phyloP scores from a whole-genome alignment of 2,888 invertebrate genomes.

The Limenitis camilla region DNA sequence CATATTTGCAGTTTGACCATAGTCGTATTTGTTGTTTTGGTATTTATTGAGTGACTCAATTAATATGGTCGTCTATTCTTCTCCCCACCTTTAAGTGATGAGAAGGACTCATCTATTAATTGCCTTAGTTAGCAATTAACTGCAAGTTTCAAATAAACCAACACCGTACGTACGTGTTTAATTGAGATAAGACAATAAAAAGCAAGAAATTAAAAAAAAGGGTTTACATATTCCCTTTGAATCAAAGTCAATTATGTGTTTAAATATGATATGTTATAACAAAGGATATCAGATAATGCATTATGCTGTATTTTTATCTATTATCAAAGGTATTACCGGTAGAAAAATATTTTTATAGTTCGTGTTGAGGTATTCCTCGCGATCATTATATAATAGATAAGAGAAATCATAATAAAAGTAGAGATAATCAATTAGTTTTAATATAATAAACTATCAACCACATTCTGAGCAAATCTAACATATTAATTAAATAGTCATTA shows the following conservation, averaged over 20 bases:
- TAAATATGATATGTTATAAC: neutral
- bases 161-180: conserved; percentile 11
- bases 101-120: neutral
- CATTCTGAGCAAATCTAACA: no score
- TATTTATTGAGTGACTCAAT: no score
- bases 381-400: no score
- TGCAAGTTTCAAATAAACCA: conserved; percentile 1
- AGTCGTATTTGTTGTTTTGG: no score
- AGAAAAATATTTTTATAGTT: no score
- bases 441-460: no score
- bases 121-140: conserved; percentile 9
- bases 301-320: conserved; percentile 8
- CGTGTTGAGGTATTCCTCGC: no score
- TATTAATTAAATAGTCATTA: no score
- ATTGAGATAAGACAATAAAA: conserved; percentile 14
- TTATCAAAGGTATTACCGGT: neutral
- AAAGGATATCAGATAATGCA: conserved; percentile 2
- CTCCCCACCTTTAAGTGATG: neutral
- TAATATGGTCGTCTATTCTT: neutral
- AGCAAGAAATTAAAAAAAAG: conserved; percentile 10
- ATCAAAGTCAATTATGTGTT: no score
- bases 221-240: conserved; percentile 13
- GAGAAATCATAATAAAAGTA: no score
- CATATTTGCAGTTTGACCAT: no score
- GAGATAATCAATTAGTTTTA: no score